Evolutionary conservation across 1,140 invertebrate genomes (phyloP).

Genomic region (Diorhabda sublineata): DNA sequence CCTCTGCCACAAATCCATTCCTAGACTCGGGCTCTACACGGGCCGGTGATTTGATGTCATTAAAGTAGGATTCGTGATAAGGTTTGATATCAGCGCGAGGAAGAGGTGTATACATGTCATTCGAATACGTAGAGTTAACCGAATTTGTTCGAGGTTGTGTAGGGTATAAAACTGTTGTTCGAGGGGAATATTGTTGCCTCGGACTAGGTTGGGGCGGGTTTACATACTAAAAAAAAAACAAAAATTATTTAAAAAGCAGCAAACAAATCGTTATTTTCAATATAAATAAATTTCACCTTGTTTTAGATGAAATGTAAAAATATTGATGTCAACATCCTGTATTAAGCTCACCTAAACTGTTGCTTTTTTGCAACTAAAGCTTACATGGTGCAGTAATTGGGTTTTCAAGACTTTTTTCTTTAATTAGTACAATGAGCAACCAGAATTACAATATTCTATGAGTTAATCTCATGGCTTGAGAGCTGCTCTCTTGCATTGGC

Average conservation of each 20-base stretch:
- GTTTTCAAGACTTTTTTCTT: too few species aligned
- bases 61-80: slow-evolving; percentile 68
- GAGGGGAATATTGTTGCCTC: slow-evolving; percentile 37
- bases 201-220: slow-evolving; percentile 40
- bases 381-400: too few species aligned
- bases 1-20: slow-evolving; percentile 52
- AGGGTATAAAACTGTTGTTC: slow-evolving; percentile 44
- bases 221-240: slow-evolving; percentile 40
- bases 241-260: not conserved
- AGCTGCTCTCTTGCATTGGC: too few species aligned
- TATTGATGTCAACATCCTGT: too few species aligned
- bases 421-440: too few species aligned
- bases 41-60: slow-evolving; percentile 55
- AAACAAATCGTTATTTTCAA: slow-evolving; percentile 38
- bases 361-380: too few species aligned
- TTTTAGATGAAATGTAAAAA: too few species aligned
- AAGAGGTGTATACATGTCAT: slow-evolving; percentile 57
- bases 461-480: too few species aligned
- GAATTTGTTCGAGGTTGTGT: slow-evolving; percentile 28
- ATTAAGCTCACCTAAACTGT: too few species aligned
- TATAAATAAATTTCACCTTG: not conserved
- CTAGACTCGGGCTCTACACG: slow-evolving; percentile 53
- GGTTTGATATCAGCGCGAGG: slow-evolving; percentile 69
- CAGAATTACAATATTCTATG: too few species aligned
- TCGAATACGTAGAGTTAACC: slow-evolving; percentile 35